These are phyloP conservation scores for Xestoiulus laeticollis DNA, from an alignment of 2,888 invertebrate genomes.

Conservation along the genomic window DNA sequence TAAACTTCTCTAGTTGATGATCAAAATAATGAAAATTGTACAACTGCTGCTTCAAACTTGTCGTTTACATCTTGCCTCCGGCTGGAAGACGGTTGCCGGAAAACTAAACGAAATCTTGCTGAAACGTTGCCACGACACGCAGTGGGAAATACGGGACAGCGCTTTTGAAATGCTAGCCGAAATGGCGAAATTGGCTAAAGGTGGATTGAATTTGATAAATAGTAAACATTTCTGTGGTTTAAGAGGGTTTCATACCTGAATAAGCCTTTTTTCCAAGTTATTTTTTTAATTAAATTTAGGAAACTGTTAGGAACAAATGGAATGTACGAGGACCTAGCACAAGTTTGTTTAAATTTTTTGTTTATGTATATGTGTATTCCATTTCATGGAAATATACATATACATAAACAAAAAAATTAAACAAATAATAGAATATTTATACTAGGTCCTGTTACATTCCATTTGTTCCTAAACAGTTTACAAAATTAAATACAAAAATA, in stretches of 20 bases:
- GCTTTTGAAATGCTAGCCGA: constrained; percentile 75
- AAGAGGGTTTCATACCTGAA: neutral
- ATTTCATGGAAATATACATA: too few species aligned
- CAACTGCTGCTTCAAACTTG: neutral
- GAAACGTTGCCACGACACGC: constrained; percentile 64
- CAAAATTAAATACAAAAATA: too few species aligned
- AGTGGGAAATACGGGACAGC: constrained; percentile 83
- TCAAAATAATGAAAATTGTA: constrained; percentile 22
- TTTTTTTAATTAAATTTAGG: too few species aligned
- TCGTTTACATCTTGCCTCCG: neutral
- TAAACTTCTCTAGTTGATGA: neutral
- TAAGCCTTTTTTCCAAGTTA: too few species aligned
- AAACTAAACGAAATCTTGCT: neutral
- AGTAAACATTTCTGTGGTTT: neutral
- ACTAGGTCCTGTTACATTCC: too few species aligned
- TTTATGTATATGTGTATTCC: too few species aligned
- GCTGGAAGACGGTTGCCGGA: neutral
- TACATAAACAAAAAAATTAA: too few species aligned
- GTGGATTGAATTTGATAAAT: neutral
- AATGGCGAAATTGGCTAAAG: constrained; percentile 42
- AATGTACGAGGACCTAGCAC: too few species aligned
- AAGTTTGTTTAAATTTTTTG: too few species aligned
- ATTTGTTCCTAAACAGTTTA: too few species aligned
- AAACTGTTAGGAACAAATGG: too few species aligned
- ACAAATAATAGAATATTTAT: too few species aligned